Evolutionary conservation across 53 echinoderm and acorn worm genomes (phyloP), one percentile per base, ranked within the genome.

Genomic region (Luidia sarsii): DNA sequence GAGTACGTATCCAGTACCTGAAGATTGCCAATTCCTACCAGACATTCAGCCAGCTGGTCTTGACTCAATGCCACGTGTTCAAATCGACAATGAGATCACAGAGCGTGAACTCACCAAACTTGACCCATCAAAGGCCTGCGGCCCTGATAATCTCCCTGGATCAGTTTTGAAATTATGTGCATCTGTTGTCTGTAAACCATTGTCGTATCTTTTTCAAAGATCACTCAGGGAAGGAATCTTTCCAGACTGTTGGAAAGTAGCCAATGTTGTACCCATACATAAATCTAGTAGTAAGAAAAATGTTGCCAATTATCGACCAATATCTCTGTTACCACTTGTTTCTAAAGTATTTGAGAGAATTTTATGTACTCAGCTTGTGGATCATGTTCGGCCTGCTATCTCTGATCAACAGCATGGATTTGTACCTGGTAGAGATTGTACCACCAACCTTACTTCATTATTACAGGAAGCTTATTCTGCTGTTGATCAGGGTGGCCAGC

Each of bases 231-330:
- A 68, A 45, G 68, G 68, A 43, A 18, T 18, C 16, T 68, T 68
- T 68, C 49, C 68, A 43, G n/a, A 13, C 14, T 5, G 68, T 29
- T 48, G 49, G 68, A 68, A 68, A 68, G 7, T 29, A 48, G 68
- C 68, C 28, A 68, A 68, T 68, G 46, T 68, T 68, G 68, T 68
- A 24, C 16, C 68, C 28, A 27, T 68, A 43, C 68, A 68, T 49
- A 68, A 68, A 48, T 68, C 68, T 68, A 23, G 68, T 68, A 68
- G 16, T 13, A 68, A 68, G 24, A n/a, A n/a, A n/a, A n/a, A n/a
- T n/a, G n/a, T n/a, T n/a, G n/a, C n/a, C n/a, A n/a, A n/a, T n/a
- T n/a, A n/a, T n/a, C n/a, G n/a, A n/a, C n/a, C n/a, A n/a, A n/a
- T n/a, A n/a, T n/a, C n/a, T n/a, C n/a, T n/a, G n/a, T n/a, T n/a